phyloP scores from a whole-genome alignment of 2,113 vertebrate species.

The Oncorhynchus tshawytscha region DNA sequence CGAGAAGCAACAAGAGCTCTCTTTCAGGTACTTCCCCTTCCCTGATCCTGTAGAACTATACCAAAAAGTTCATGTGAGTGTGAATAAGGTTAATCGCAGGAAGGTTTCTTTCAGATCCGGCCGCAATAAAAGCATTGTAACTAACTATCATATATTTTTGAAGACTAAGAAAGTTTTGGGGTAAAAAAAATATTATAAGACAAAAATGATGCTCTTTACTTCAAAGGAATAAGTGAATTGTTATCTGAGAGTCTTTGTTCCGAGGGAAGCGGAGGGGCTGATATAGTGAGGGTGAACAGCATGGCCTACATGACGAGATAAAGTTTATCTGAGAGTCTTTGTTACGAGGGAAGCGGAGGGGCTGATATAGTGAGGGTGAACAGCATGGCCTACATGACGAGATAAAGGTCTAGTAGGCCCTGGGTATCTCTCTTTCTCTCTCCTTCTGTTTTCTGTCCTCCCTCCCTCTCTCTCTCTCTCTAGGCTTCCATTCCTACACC shows the following conservation, averaged over 20 bases:
- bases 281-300: conserved; percentile 43
- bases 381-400: conserved; percentile 29
- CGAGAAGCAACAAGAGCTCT: conserved; percentile 34
- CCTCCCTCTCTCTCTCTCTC: conserved; percentile 17
- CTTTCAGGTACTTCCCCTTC: conserved; percentile 44
- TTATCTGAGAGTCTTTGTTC: conserved; percentile 34
- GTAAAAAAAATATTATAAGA: too few species aligned
- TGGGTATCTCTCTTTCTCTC: not conserved
- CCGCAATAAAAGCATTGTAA: conserved; percentile 35
- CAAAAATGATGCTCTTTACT: not conserved
- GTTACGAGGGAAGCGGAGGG: conserved; percentile 20
- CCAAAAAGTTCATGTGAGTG: conserved; percentile 15
- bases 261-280: conserved; percentile 27
- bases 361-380: conserved; percentile 42
- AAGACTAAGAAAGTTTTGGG: conserved; percentile 13
- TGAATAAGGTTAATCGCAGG: conserved; percentile 26
- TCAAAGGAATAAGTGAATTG: conserved; percentile 43
- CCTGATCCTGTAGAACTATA: conserved; percentile 31
- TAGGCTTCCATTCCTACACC: conserved; percentile 21
- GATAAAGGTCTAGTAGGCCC: conserved; percentile 21
- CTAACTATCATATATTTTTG: conserved; percentile 38
- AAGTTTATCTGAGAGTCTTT: conserved; percentile 32
- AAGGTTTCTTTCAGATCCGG: conserved; percentile 27
- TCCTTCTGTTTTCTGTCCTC: conserved; percentile 5
- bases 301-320: conserved; percentile 32